phyloP scores from a whole-genome alignment of 2,888 invertebrate species.

The Tethea ocularis region DNA sequence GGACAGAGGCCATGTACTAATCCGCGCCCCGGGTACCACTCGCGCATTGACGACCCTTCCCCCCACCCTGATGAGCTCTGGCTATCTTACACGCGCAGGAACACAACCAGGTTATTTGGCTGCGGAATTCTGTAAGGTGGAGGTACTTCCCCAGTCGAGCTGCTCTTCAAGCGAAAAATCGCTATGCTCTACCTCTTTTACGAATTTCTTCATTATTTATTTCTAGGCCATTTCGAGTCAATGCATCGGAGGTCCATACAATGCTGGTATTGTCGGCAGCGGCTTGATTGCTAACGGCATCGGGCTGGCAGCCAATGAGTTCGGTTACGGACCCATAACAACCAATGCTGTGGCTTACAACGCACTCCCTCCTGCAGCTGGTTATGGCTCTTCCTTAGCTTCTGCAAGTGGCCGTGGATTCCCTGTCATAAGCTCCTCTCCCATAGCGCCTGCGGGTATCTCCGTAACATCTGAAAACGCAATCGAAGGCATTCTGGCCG shows the following conservation, averaged over 20 bases:
- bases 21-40: too few relatives aligned
- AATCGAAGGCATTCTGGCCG: conserved; percentile 41
- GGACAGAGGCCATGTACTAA: too few relatives aligned
- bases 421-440: conserved; percentile 33
- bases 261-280: background rate
- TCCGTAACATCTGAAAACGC: conserved; percentile 51
- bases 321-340: background rate
- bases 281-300: conserved; percentile 17
- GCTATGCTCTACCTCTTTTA: too few relatives aligned
- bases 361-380: conserved; percentile 7
- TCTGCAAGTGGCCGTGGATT: conserved; percentile 38
- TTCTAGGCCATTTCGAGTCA: conserved; percentile 18
- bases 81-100: too few relatives aligned
- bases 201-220: too few relatives aligned
- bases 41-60: too few relatives aligned
- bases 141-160: too few relatives aligned
- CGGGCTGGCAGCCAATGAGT: background rate
- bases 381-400: conserved; percentile 14
- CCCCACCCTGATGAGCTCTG: too few relatives aligned
- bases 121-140: too few relatives aligned
- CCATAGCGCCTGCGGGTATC: conserved; percentile 45
- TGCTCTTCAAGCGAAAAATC: too few relatives aligned
- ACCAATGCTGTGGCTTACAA: background rate
- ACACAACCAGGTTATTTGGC: too few relatives aligned
- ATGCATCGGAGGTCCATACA: conserved; percentile 34